Base-by-base conservation (phyloP, 1,140 invertebrate species). In the Drosophila miranda region DNA sequence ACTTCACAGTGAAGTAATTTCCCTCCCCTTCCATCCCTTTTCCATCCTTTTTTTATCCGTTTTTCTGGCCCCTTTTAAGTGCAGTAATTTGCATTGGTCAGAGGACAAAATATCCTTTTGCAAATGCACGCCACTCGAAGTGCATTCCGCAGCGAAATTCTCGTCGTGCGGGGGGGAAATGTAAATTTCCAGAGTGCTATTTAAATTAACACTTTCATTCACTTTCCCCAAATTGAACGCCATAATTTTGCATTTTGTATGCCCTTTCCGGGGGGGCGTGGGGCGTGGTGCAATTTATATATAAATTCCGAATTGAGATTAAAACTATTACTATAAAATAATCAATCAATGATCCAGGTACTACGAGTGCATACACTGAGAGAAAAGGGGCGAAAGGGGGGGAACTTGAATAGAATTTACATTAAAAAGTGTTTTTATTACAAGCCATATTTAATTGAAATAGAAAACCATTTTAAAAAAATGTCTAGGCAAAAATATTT, bases 1-100 rank as follows among this genome's bases (percentile, higher is more conserved):
- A 50, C 30, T 67, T 53, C 42, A 52, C 11, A 16, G 21, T 56
- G 45, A 51, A 54, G 51, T 55, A 51, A 44, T 72, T 56, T 57
- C 48, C 21, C 48, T 8, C 16, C 16, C 16, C 0, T 16, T 16
- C 16, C 16, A 16, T 1, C 16, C 19, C 6, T 19, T 19, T 19
- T 19, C 19, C 48, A 6, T 11, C 38, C 41, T 13, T 16, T n/a
- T 48, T 26, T 44, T 19, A 45, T 9, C 19, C 8, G 8, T 13
- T 54, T 38, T 60, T 26, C 45, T 16, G 16, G 11, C 11, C 13
- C 30, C 19, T 19, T 67, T 70, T 55, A 71, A 75, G 72, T 75
- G 72, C 61, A 59, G 67, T 75, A 67, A 75, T 75, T 75, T 75
- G 72, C 72, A 75, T 75, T 51, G 71, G 23, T 23, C 61, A 45